A percentile compares a stretch with the other conserved stretches of the same genome.
These are phyloP conservation scores for Mactra quadrangularis DNA, from an alignment of 1,140 invertebrate genomes.

Conservation along the genomic window DNA sequence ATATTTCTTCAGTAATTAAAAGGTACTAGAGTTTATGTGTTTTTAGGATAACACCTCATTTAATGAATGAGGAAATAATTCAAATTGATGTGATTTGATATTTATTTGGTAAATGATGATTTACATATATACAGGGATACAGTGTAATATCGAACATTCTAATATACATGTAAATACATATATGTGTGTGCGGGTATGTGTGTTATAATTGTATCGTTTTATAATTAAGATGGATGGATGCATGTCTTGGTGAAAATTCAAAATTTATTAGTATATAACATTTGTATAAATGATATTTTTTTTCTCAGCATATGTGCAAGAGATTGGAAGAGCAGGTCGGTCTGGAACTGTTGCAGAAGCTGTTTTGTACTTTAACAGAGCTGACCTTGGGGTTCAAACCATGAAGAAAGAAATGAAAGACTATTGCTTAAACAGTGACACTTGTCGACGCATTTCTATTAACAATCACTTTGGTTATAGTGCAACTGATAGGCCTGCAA, in stretches of 20 bases:
- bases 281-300: not conserved
- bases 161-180: too few relatives aligned
- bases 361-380: conserved; percentile 35
- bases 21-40: too few relatives aligned
- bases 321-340: conserved; percentile 35
- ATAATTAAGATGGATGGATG: too few relatives aligned
- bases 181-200: too few relatives aligned
- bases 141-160: too few relatives aligned
- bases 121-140: too few relatives aligned
- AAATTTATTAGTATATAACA: not conserved
- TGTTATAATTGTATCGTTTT: too few relatives aligned
- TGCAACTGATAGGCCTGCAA: not conserved
- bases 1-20: too few relatives aligned
- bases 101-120: too few relatives aligned
- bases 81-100: too few relatives aligned
- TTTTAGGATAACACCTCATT: too few relatives aligned
- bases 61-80: too few relatives aligned
- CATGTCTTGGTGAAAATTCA: not conserved
- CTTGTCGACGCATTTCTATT: not conserved
- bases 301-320: conserved; percentile 49
- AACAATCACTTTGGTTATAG: conserved; percentile 42
- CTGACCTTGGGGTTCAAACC: not conserved
- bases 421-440: conserved; percentile 14
- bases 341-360: not conserved
- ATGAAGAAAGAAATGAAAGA: conserved; percentile 24